Evolutionary conservation across 2,797 vertebrate species (phyloP).

Genomic region (Petrocephalus schoutedeni): DNA sequence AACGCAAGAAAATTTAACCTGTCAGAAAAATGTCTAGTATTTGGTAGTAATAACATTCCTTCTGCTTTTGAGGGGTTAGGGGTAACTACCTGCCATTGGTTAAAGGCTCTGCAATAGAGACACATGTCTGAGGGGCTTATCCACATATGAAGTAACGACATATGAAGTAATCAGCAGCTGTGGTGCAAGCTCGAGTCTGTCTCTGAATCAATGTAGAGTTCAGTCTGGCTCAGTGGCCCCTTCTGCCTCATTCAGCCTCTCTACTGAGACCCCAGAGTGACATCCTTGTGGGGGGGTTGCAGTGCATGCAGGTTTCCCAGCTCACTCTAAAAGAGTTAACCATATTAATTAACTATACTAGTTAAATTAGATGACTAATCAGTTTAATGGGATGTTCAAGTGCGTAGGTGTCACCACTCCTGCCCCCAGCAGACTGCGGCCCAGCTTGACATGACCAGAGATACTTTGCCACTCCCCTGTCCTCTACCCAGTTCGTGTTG

Average conservation of each 20-base stretch:
- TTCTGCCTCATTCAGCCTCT: background rate
- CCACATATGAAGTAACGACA: background rate
- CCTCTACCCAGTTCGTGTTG: conserved; percentile 50
- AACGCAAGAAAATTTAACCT: background rate
- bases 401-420: background rate
- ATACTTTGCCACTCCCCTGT: no score
- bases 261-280: background rate
- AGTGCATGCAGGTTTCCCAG: background rate
- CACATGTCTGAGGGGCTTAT: background rate
- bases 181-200: background rate
- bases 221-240: background rate
- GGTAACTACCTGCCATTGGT: background rate
- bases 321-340: background rate
- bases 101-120: background rate
- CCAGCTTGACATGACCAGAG: background rate
- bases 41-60: background rate
- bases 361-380: background rate
- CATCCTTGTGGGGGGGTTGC: background rate
- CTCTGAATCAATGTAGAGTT: background rate
- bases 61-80: background rate
- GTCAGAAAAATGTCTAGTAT: background rate
- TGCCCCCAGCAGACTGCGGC: background rate
- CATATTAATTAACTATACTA: background rate
- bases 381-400: background rate
- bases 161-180: background rate